Percentiles rank a stretch among this genome's conserved stretches.
Conservation (phyloP, 1,140 invertebrate species). For the Sminthurides bifidus region DNA sequence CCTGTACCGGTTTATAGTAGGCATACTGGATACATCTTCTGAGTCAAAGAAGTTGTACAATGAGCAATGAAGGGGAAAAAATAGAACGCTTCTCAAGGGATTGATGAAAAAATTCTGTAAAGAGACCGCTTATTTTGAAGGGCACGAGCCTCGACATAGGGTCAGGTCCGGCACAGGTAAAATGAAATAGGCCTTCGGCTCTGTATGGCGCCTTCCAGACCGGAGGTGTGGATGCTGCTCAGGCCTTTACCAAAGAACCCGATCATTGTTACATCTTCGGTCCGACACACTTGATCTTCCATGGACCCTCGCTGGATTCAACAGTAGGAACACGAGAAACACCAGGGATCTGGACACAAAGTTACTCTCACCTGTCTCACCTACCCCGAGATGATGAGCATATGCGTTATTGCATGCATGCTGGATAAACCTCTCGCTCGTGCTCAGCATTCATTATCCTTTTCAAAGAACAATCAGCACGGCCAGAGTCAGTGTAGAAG, state of each 20-base stretch:
- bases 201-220: constrained; percentile 25
- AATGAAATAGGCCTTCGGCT: constrained; percentile 17
- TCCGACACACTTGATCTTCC: constrained; percentile 6
- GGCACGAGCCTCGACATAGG: constrained; percentile 23
- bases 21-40: too few relatives aligned
- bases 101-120: constrained; percentile 17
- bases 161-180: constrained; percentile 21
- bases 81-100: background rate
- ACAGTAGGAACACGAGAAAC: too few relatives aligned
- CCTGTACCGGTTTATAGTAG: too few relatives aligned
- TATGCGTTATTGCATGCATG: too few relatives aligned
- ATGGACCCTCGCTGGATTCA: constrained; percentile 8
- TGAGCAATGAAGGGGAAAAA: background rate
- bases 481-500: too few relatives aligned
- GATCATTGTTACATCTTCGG: background rate
- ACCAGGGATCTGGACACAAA: too few relatives aligned
- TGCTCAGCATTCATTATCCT: too few relatives aligned
- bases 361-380: too few relatives aligned
- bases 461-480: too few relatives aligned
- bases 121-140: constrained; percentile 29
- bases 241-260: background rate
- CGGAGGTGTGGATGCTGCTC: constrained; percentile 15
- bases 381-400: too few relatives aligned
- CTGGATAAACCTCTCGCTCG: too few relatives aligned
- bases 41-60: too few relatives aligned